These are phyloP conservation scores for Otis tarda DNA, from an alignment of 2,113 vertebrate species.

Conservation along the genomic window DNA sequence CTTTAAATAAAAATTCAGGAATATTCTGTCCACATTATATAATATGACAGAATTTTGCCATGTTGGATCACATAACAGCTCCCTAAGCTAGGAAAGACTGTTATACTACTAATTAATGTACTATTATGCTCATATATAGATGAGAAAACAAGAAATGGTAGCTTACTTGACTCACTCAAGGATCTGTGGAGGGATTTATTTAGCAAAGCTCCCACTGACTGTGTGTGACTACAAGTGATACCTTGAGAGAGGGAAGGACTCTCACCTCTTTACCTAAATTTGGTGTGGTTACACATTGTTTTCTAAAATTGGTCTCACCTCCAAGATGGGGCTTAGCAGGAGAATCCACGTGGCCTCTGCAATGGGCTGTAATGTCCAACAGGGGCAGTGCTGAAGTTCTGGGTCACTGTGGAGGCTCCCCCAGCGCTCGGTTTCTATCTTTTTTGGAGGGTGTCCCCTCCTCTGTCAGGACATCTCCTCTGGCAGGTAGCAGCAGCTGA, in stretches of 20 bases:
- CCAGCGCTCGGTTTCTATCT: not conserved
- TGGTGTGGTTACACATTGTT: accelerated
- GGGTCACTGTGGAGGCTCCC: not conserved
- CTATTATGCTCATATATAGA: not conserved
- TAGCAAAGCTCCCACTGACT: not conserved
- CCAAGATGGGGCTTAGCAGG: not conserved
- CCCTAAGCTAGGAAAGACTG: not conserved
- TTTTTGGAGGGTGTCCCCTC: not conserved
- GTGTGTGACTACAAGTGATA: not conserved
- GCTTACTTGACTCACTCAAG: not conserved
- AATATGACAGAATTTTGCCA: not conserved
- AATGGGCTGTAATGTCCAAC: not conserved
- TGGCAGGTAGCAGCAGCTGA: not conserved
- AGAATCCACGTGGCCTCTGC: not conserved
- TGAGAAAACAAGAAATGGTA: not conserved
- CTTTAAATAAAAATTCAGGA: not conserved
- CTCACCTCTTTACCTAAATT: not conserved
- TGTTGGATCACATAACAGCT: not conserved
- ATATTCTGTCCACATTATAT: not conserved
- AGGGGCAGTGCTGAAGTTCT: not conserved
- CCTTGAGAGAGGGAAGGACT: not conserved
- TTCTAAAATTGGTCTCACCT: not conserved
- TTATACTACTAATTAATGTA: not conserved
- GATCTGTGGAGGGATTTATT: not conserved
- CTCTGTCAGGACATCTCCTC: not conserved